Conservation (phyloP, 2,888 invertebrate genomes). For the Machimus rusticus region DNA sequence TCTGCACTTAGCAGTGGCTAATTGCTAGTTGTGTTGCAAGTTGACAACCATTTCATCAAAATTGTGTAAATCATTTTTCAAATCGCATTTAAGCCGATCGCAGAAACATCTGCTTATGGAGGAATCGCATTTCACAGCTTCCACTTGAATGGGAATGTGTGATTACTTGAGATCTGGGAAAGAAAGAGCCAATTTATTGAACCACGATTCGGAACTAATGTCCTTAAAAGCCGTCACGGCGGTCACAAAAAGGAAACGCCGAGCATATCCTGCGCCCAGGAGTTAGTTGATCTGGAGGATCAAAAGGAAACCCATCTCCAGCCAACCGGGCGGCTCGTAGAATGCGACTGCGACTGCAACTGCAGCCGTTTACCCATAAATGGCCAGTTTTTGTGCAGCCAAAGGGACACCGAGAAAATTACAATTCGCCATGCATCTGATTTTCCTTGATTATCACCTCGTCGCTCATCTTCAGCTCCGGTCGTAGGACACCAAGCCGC, state of each 20-base stretch:
- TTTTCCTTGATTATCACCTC: constrained; percentile 49
- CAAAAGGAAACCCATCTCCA: not conserved
- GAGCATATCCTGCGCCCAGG: constrained; percentile 10
- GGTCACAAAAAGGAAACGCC: constrained; percentile 15
- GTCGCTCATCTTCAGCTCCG: constrained; percentile 1
- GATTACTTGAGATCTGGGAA: constrained; percentile 23
- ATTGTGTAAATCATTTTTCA: not conserved
- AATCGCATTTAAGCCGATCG: not conserved
- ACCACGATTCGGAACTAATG: constrained; percentile 46
- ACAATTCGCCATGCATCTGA: constrained; percentile 50
- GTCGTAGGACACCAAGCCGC: not conserved
- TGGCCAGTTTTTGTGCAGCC: constrained; percentile 1
- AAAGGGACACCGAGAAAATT: constrained; percentile 53
- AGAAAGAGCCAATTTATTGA: constrained; percentile 43
- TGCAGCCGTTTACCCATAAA: not conserved
- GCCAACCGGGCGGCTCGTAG: constrained; percentile 26
- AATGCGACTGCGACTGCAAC: not conserved
- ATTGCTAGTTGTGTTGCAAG: not conserved
- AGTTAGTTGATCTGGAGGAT: not conserved
- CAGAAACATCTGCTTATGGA: constrained; percentile 8
- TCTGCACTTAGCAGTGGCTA: not conserved
- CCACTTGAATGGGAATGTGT: constrained; percentile 6
- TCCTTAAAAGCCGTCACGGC: constrained; percentile 26
- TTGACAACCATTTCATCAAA: not conserved
- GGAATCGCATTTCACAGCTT: not conserved